These are phyloP conservation scores for Intellagama lesueurii DNA, from an alignment of 2,797 vertebrate genomes.

Conservation along the genomic window DNA sequence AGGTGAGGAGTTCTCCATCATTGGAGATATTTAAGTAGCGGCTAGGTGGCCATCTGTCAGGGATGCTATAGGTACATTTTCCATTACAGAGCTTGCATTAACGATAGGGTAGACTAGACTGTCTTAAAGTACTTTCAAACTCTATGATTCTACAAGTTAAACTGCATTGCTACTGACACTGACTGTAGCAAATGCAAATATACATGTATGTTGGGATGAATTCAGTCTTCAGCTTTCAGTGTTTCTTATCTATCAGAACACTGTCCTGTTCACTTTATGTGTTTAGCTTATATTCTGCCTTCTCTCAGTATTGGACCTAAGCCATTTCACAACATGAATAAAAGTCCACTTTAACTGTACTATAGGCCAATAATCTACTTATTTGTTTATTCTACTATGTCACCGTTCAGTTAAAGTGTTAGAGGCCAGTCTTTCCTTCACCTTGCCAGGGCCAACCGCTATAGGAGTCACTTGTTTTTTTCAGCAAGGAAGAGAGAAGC, in stretches of 20 bases:
- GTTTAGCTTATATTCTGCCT: too few relatives aligned
- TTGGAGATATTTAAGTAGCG: background rate
- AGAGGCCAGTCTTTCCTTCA: background rate
- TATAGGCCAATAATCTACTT: too few relatives aligned
- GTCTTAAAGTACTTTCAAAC: background rate
- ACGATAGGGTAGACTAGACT: background rate
- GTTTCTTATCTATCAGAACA: background rate
- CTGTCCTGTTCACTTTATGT: background rate
- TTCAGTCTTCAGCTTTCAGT: background rate
- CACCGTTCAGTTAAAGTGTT: too few relatives aligned
- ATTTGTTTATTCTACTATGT: too few relatives aligned
- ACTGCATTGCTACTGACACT: background rate
- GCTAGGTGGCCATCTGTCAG: background rate
- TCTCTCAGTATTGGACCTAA: too few relatives aligned
- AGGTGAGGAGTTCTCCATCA: background rate
- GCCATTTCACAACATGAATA: too few relatives aligned
- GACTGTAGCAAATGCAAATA: slow-evolving; percentile 1
- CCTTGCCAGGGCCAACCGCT: background rate
- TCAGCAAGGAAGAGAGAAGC: background rate
- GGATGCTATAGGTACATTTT: background rate
- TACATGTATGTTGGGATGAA: background rate
- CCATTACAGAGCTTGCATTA: background rate
- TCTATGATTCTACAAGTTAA: background rate
- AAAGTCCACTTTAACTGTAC: too few relatives aligned
- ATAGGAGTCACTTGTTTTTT: background rate